Evolutionary conservation across 92 coral and sea anemone species (phyloP).

Genomic region (Siderastrea siderea): DNA sequence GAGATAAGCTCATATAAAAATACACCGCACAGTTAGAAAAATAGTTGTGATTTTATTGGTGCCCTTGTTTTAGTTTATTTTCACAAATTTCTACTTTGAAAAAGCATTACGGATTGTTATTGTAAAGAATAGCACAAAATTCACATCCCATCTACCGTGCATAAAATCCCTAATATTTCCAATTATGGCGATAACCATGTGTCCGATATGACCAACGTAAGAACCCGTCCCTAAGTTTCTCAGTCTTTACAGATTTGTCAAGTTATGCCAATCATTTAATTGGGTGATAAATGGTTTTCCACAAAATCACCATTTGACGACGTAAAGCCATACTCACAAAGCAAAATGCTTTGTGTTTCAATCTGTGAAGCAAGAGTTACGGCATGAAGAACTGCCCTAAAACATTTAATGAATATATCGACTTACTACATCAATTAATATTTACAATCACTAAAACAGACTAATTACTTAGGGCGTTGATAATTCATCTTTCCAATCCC

Average conservation of each 20-base stretch:
- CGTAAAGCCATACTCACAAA: too few species aligned
- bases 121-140: too few species aligned
- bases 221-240: background rate
- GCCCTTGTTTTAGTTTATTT: background rate
- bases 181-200: background rate
- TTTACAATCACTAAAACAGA: background rate
- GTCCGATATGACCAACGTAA: background rate
- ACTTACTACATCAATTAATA: too few species aligned
- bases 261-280: background rate
- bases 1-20: background rate
- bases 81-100: background rate
- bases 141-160: background rate
- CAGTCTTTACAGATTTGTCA: background rate
- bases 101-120: background rate
- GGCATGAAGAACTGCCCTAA: background rate
- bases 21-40: background rate
- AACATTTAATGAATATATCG: background rate
- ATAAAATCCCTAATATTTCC: background rate
- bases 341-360: background rate
- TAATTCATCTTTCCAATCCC: background rate
- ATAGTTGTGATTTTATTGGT: background rate
- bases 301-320: too few species aligned
- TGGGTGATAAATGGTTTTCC: too few species aligned
- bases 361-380: background rate
- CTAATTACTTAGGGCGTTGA: background rate